A percentile compares a stretch with the other conserved stretches of the same genome.
Conservation (phyloP, 1,140 invertebrate species). For the Gonatopus flavifemur region DNA sequence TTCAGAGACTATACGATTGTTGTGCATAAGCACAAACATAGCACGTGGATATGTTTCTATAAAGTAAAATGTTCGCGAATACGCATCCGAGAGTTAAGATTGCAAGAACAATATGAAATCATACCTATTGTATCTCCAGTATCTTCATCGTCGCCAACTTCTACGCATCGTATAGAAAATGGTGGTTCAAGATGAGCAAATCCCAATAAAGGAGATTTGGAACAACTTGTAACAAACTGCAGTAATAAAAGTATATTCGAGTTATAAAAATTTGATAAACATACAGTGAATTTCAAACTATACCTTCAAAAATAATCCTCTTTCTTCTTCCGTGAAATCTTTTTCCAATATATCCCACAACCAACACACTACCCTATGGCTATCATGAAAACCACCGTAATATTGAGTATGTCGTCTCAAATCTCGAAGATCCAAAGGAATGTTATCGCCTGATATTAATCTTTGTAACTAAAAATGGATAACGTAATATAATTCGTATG, state of each 20-base stretch:
- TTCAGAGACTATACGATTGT: too few species aligned
- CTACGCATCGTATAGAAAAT: constrained; percentile 98
- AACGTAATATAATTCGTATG: constrained; percentile 4
- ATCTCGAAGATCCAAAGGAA: constrained; percentile 87
- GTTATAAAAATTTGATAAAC: background rate
- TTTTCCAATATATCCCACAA: constrained; percentile 97
- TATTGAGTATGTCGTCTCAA: constrained; percentile 94
- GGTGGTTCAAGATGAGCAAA: constrained; percentile 97
- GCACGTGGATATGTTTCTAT: too few species aligned
- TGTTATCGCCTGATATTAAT: constrained; percentile 89
- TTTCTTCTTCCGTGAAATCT: constrained; percentile 91
- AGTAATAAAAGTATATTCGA: constrained; percentile 20
- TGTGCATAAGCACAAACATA: too few species aligned
- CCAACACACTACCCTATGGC: constrained; percentile 96
- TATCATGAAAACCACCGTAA: constrained; percentile 99
- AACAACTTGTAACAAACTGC: constrained; percentile 99
- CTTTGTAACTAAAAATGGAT: constrained; percentile 69
- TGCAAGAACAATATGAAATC: too few species aligned
- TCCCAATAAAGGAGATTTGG: constrained; percentile 94
- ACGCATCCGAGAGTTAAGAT: too few species aligned
- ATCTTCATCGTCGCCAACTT: constrained; percentile 98
- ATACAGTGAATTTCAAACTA: constrained; percentile 3
- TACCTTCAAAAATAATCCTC: constrained; percentile 90
- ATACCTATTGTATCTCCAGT: constrained; percentile 92
- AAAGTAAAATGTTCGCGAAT: too few species aligned